These are phyloP conservation scores for Tetragonula carbonaria DNA, from an alignment of 2,888 invertebrate genomes.

Conservation along the genomic window DNA sequence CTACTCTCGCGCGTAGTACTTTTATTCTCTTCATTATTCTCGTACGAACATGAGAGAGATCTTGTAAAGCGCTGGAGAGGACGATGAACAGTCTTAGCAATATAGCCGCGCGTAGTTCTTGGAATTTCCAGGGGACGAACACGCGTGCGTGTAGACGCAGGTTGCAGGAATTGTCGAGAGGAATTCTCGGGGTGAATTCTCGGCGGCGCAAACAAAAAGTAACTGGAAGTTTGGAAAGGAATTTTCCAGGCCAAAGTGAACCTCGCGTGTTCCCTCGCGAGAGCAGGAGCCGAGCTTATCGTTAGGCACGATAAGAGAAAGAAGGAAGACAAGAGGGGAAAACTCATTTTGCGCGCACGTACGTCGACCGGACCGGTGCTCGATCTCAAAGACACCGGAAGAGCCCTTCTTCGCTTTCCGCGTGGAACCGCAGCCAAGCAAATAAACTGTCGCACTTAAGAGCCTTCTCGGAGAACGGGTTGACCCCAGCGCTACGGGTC, in stretches of 20 bases:
- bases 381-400: slow-evolving; percentile 42
- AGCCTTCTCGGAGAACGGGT: slow-evolving; percentile 63
- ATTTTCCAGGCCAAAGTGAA: not conserved
- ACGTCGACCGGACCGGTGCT: slow-evolving; percentile 7
- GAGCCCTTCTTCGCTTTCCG: slow-evolving; percentile 36
- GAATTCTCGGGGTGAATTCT: not conserved
- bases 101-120: not conserved
- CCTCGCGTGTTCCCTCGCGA: not conserved
- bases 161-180: not conserved
- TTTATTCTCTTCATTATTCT: slow-evolving; percentile 20
- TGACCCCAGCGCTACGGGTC: slow-evolving; percentile 58
- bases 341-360: slow-evolving; percentile 43
- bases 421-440: slow-evolving; percentile 51
- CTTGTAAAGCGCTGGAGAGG: too few species aligned
- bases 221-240: slow-evolving; percentile 1
- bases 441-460: slow-evolving; percentile 72
- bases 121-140: not conserved
- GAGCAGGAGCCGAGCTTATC: not conserved
- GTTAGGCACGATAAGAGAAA: not conserved
- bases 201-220: not conserved
- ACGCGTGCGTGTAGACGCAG: not conserved
- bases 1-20: not conserved
- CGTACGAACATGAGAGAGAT: slow-evolving; percentile 1
- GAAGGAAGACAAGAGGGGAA: not conserved
- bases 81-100: too few species aligned